Conservation (phyloP, 2,888 invertebrate genomes). For the Meteorus colon region DNA sequence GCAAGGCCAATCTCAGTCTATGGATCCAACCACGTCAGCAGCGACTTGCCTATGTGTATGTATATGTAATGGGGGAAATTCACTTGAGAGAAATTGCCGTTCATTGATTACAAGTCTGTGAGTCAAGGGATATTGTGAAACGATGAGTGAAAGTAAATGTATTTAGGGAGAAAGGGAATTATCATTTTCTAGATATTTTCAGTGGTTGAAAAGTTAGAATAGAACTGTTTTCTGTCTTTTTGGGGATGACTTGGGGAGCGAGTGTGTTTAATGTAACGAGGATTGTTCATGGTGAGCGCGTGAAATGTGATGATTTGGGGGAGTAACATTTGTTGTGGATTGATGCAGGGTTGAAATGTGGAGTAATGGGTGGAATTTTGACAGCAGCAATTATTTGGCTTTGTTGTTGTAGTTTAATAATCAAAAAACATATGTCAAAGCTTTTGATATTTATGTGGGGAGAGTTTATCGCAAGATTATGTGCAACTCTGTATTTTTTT, state of each 20-base stretch:
- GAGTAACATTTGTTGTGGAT: constrained; percentile 30
- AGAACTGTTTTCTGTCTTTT: constrained; percentile 1
- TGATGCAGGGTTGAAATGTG: too few relatives aligned
- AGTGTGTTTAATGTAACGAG: constrained; percentile 42
- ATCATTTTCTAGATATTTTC: background rate
- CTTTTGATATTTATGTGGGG: too few relatives aligned
- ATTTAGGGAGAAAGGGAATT: background rate
- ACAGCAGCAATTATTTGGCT: too few relatives aligned
- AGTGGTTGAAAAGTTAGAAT: background rate
- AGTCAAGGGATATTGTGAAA: constrained; percentile 11
- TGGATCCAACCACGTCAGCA: constrained; percentile 38
- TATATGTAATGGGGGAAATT: constrained; percentile 29
- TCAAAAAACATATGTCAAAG: too few relatives aligned
- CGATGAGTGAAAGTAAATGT: background rate
- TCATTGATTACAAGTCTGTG: constrained; percentile 40
- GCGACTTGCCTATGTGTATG: background rate
- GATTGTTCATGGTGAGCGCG: constrained; percentile 25
- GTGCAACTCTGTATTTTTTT: too few relatives aligned
- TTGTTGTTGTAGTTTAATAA: too few relatives aligned
- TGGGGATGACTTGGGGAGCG: constrained; percentile 27
- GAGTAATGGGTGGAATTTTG: too few relatives aligned
- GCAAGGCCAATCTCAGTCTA: constrained; percentile 33
- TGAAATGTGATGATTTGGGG: background rate
- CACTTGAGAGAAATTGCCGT: constrained; percentile 37
- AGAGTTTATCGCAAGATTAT: too few relatives aligned